Evolutionary conservation across 2,797 vertebrate species (phyloP), one percentile per base, ranked within the genome.

Genomic region (Rhincodon typus): DNA sequence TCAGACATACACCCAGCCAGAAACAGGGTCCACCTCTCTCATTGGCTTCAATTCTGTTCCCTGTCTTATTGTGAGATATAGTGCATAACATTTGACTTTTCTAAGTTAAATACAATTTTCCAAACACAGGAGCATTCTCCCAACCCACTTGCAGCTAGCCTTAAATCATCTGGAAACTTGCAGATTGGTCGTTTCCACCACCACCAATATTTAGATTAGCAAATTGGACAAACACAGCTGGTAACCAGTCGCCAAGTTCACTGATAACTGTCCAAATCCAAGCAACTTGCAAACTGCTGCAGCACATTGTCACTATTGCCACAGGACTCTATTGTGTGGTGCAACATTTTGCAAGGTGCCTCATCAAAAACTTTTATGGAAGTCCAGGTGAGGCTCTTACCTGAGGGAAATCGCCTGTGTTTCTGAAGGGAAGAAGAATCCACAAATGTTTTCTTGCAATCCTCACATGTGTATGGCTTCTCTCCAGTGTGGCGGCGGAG

Each of bases 381-480:
- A 84, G 21, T 84, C 42, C 38, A 84, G 42, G 42, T 0, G 15
- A n/a, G 88, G 17, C 15, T 46, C 94, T 95, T 74, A 95, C 94
- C 94, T 95, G 50, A 95, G 69, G 42, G 69, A 95, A 72, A 95
- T 50, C 67, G 38, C 30, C 67, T 77, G 6, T 95, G 94, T 27
- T 50, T 95, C 94, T 77, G 94, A 70, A 95, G 69, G 27, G 94
- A 72, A 30, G 94, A 95, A 21, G 94, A 95, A 42, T 95, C 69
- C 38, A 95, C 72, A 77, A 95, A 95, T 95, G 42, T 77, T 95
- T 95, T 95, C 21, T 95, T 95, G 96, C 98, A 98, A 50, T 98
- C 98, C 69, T 97, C 97, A 95, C 98, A 98, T 97, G 97, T 98
- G 74, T 98, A 98, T 6, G 98, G 98, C 96, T 98, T 98, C 96